phyloP scores from a whole-genome alignment of 2,888 invertebrate genomes.

The Vanessa cardui region DNA sequence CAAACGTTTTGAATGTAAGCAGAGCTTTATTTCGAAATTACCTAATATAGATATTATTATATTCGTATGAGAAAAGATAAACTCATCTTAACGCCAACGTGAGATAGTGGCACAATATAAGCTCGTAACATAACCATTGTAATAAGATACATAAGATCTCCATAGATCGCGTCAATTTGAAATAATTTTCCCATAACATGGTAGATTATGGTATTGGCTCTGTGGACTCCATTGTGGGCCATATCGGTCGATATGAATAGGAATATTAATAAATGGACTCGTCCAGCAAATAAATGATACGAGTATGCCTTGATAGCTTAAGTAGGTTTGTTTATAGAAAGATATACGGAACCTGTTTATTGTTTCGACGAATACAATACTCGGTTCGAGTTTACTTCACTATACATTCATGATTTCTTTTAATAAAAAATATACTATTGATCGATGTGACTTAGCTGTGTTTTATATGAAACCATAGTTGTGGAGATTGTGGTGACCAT shows the following conservation, averaged over 20 bases:
- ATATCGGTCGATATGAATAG: slow-evolving; percentile 42
- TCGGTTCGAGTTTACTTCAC: slow-evolving; percentile 1
- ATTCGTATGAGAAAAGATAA: slow-evolving; percentile 41
- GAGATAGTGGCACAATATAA: slow-evolving; percentile 36
- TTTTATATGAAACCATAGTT: too few relatives aligned
- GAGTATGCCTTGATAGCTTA: slow-evolving; percentile 19
- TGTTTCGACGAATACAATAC: slow-evolving; percentile 16
- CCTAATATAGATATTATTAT: slow-evolving; percentile 46
- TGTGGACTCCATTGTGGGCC: slow-evolving; percentile 36
- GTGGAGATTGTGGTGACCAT: too few relatives aligned
- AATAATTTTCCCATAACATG: slow-evolving; percentile 66
- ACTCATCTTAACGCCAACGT: slow-evolving; percentile 45
- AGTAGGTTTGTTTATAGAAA: slow-evolving; percentile 28
- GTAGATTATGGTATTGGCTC: slow-evolving; percentile 41
- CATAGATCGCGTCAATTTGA: slow-evolving; percentile 57
- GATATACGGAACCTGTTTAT: slow-evolving; percentile 10
- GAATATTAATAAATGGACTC: slow-evolving; percentile 45
- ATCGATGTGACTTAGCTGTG: not conserved
- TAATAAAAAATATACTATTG: not conserved
- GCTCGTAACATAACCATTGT: slow-evolving; percentile 42
- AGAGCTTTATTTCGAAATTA: slow-evolving; percentile 36
- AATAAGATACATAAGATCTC: slow-evolving; percentile 47
- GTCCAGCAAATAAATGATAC: slow-evolving; percentile 40
- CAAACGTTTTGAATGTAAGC: slow-evolving; percentile 39
- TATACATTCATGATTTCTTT: not conserved